Evolutionary conservation across 2,113 vertebrate species (phyloP).

Genomic region (Martes martes): DNA sequence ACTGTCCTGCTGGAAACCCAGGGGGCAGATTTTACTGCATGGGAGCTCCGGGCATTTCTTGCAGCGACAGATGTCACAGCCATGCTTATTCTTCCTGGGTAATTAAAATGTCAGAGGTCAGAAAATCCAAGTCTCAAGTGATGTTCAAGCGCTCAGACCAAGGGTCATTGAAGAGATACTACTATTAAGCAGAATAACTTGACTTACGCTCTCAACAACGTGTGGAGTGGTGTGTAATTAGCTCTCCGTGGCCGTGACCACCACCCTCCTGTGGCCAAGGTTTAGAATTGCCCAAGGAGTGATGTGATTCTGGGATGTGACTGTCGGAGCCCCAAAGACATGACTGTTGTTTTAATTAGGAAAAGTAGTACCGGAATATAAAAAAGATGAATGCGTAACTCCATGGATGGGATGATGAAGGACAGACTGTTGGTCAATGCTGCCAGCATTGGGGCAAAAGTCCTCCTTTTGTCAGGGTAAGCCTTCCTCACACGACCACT

Average conservation of each 20-base stretch:
- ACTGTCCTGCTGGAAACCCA: conserved; percentile 90
- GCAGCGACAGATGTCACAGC: conserved; percentile 93
- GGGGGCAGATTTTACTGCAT: conserved; percentile 89
- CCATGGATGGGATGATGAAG: neutral
- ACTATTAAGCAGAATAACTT: neutral
- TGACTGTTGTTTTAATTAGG: neutral
- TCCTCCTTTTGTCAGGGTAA: neutral
- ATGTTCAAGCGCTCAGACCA: neutral
- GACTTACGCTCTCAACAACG: neutral
- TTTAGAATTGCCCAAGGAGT: neutral
- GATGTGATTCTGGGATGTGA: neutral
- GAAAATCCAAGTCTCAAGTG: conserved; percentile 22
- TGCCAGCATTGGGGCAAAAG: neutral
- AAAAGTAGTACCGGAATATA: neutral
- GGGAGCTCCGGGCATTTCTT: conserved; percentile 90
- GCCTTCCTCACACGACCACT: neutral
- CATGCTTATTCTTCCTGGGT: conserved; percentile 93
- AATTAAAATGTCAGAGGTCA: conserved; percentile 75
- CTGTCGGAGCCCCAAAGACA: neutral
- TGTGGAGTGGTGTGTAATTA: neutral
- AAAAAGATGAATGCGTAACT: neutral
- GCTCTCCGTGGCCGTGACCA: neutral
- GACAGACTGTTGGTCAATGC: neutral
- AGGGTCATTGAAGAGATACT: neutral
- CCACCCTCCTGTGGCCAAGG: neutral